Conservation (phyloP, 2,797 vertebrate species). For the Clarias pachynema region DNA sequence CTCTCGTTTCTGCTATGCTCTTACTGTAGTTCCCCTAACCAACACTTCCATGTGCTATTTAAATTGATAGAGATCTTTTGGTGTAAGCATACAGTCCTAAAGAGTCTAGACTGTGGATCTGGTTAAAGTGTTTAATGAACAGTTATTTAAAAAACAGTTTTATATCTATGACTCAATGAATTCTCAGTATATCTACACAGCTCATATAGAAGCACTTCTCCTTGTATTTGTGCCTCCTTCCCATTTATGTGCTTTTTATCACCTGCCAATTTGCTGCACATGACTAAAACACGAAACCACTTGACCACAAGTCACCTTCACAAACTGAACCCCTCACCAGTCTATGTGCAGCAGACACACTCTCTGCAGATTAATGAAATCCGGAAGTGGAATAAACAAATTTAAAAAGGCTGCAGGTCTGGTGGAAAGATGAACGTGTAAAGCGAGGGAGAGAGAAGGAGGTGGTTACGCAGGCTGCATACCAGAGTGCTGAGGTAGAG, state of each 20-base stretch:
- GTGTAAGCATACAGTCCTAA: not conserved
- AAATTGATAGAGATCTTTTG: constrained; percentile 12
- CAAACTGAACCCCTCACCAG: constrained; percentile 19
- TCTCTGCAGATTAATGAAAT: constrained; percentile 39
- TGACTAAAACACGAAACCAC: constrained; percentile 38
- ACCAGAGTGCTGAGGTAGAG: constrained; percentile 60
- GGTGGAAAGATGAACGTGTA: constrained; percentile 51
- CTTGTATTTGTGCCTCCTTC: constrained; percentile 14
- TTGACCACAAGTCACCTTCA: constrained; percentile 43
- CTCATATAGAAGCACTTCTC: not conserved
- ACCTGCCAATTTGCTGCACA: constrained; percentile 29
- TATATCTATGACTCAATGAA: constrained; percentile 11
- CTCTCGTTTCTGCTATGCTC: not conserved
- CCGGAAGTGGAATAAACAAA: constrained; percentile 50
- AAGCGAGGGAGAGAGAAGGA: constrained; percentile 45
- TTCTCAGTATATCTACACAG: not conserved
- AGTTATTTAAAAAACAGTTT: constrained; percentile 18
- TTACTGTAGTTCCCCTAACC: constrained; percentile 1
- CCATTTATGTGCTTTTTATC: constrained; percentile 1
- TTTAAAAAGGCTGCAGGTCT: constrained; percentile 47
- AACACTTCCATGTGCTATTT: constrained; percentile 16
- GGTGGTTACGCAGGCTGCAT: constrained; percentile 51
- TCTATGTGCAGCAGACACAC: constrained; percentile 28
- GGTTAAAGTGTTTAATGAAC: constrained; percentile 32
- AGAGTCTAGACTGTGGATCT: constrained; percentile 45